Evolutionary conservation across 2,113 vertebrate genomes (phyloP).

Genomic region (Cyphomyrus plagiostoma): DNA sequence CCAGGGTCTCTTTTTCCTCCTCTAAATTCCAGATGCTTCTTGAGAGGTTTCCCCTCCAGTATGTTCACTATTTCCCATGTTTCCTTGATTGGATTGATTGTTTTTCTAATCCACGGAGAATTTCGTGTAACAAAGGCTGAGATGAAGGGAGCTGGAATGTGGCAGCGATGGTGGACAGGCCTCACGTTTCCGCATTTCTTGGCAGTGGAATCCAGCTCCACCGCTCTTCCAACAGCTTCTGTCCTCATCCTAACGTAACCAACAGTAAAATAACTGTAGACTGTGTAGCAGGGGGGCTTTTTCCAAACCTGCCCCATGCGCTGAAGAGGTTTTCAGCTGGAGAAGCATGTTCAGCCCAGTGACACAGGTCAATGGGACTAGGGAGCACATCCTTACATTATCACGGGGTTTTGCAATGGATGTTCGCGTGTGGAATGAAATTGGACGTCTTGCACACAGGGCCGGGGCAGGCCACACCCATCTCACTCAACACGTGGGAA

Average conservation of each 20-base stretch:
- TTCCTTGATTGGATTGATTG: slow-evolving; percentile 64
- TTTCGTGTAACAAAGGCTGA: slow-evolving; percentile 57
- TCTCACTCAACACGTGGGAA: slow-evolving; percentile 7
- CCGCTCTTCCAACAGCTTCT: neutral
- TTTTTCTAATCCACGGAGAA: slow-evolving; percentile 68
- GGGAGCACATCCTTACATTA: neutral
- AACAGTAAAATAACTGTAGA: neutral
- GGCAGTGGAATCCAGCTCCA: slow-evolving; percentile 19
- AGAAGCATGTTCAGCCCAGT: neutral
- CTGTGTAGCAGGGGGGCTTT: neutral
- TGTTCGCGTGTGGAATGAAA: neutral
- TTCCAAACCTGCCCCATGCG: neutral
- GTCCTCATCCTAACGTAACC: neutral
- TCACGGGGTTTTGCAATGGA: neutral
- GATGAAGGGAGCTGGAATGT: slow-evolving; percentile 45
- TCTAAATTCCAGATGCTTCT: slow-evolving; percentile 57
- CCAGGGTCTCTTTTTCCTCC: slow-evolving; percentile 31
- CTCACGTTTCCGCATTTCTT: slow-evolving; percentile 30
- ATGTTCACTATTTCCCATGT: slow-evolving; percentile 28
- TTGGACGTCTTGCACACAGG: neutral
- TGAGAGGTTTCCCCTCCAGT: slow-evolving; percentile 57
- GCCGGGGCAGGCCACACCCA: neutral
- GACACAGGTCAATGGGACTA: neutral
- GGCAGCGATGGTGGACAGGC: slow-evolving; percentile 35
- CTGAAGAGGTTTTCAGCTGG: neutral